Conservation (phyloP, 2,797 vertebrate species). For the Thunnus albacares region DNA sequence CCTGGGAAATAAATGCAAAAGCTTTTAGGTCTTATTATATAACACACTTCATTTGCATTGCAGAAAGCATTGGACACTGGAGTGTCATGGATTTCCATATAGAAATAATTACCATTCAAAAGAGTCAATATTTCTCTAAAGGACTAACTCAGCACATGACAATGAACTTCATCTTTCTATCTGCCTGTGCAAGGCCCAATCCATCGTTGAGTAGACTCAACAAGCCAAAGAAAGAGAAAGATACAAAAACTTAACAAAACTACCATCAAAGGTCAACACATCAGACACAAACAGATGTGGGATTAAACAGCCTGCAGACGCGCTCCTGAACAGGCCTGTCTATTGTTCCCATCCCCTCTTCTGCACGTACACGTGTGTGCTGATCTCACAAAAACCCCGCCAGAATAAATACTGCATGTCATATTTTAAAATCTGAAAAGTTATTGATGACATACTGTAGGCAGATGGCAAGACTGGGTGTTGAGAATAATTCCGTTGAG, state of each 20-base stretch:
- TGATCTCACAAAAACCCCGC: constrained; percentile 38
- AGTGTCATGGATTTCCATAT: background rate
- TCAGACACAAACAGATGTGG: constrained; percentile 6
- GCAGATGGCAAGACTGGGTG: constrained; percentile 15
- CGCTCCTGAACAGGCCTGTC: constrained; percentile 1
- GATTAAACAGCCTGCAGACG: constrained; percentile 21
- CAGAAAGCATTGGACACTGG: background rate
- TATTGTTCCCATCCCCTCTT: constrained; percentile 11
- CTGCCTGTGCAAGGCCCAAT: background rate
- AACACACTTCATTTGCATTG: background rate
- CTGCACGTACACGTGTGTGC: constrained; percentile 23
- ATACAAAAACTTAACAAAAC: constrained; percentile 8
- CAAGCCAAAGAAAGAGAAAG: background rate
- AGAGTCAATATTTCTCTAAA: background rate
- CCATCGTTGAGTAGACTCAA: background rate
- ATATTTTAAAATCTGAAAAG: constrained; percentile 44
- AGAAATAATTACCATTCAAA: background rate
- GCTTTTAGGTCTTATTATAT: constrained; percentile 5
- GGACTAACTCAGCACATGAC: background rate
- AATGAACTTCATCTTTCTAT: background rate
- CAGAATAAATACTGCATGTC: constrained; percentile 62
- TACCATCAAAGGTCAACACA: constrained; percentile 9
- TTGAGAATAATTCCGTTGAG: constrained; percentile 3
- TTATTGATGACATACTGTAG: constrained; percentile 30
- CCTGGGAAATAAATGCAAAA: constrained; percentile 85